Evolutionary conservation across 2,113 vertebrate genomes (phyloP), one percentile per base, ranked within the genome.

Genomic region (Menura novaehollandiae): DNA sequence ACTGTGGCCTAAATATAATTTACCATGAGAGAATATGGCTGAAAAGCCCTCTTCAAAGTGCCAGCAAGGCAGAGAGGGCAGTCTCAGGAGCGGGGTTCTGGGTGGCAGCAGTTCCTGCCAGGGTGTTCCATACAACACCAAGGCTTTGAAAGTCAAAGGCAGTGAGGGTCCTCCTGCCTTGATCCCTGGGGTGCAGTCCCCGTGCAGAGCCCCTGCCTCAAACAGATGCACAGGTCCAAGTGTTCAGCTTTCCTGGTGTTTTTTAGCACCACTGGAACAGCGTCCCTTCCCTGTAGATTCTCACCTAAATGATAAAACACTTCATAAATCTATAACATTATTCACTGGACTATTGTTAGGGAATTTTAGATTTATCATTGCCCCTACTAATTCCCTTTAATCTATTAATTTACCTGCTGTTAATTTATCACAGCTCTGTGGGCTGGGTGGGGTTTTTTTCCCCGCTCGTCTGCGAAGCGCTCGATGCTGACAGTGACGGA

Each of bases 401-500:
- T 71, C 56, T 80, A 49, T 86, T 92, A 80, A 92, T 90, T 94
- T 80, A 39, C 68, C 46, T 15, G 35, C 83, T 68, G 33, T 56
- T 89, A 95, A 96, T 96, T 96, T 81, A 68, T 93, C 89, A 68
- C 83, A 67, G 73, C 89, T 80, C 44, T 89, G 88, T 92, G 79
- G 63, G 32, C 58, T 89, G 51, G 44, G 37, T 56, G 35, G 24
- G 1, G 30, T n/a, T 51, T 71, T 80, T 85, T 74, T 6, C 13
- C 37, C 16, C 17, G 4, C 76, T 88, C 92, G 82, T 96, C 85
- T 81, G 47, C 0, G 0, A 96, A 91, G 72, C 78, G 80, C 37
- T 96, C 24, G 1, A 30, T 47, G 91, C 81, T 96, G 95, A 92
- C 95, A 96, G 68, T 95, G 95, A 97, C 47, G 13, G 95, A 97